Evolutionary conservation across 2,888 invertebrate species (phyloP), one percentile per base, ranked within the genome.

Genomic region (Pseudococcus longispinus): DNA sequence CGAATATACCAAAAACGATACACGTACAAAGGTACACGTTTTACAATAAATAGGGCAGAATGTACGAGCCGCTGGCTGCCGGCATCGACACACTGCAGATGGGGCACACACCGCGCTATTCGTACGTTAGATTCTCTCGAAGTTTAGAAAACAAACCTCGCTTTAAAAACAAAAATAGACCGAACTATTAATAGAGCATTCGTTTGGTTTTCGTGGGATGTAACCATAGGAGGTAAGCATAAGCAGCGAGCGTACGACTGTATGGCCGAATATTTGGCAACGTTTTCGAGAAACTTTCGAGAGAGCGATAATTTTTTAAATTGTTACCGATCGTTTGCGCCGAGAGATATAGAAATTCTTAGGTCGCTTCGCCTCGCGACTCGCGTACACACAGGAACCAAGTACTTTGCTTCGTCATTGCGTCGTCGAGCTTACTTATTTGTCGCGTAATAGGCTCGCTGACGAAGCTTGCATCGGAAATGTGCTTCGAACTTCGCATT

Each of bases 181-280:
- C 18, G 18, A 3, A 13, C 74, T 85, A 85, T 85, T 42, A 70
- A 85, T 85, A 85, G 70, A 29, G 13, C 46, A 29, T 46, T 85
- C 20, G 74, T 85, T 74, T 85, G 42, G 51, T 74, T 85, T 85
- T 85, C 85, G 85, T 85, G 85, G 85, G 85, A 77, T 77, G 85
- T 85, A 85, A 85, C 85, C 85, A 85, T 46, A 85, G 85, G 85
- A 85, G 85, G 85, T 85, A 85, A 77, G 70, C 65, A 65, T 85
- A 85, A 77, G 70, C 65, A 65, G n/a, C 13, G 84, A 60, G 70
- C 85, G 46, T 20, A 84, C 37, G 26, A 85, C 85, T 37, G 44
- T n/a, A n/a, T 18, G 51, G 77, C 85, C 60, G 77, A 85, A 85
- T 85, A 85, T 85, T 85, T 85, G 85, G 85, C 85, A 85, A 74